These are phyloP conservation scores for Cherax destructor DNA, from an alignment of 1,140 invertebrate genomes.

Conservation along the genomic window DNA sequence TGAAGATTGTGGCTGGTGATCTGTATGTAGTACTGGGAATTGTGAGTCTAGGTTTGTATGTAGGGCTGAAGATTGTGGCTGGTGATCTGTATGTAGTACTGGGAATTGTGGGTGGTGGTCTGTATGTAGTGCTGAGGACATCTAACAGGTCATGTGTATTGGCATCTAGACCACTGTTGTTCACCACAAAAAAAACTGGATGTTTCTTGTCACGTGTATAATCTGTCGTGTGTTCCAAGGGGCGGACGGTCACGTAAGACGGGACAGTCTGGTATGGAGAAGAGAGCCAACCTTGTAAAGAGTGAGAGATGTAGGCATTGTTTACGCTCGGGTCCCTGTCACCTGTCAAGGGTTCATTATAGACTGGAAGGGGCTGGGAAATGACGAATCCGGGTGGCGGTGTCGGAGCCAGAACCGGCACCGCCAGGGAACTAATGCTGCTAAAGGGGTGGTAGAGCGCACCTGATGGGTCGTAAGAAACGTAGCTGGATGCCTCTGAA, in stretches of 20 bases:
- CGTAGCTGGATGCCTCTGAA: not conserved
- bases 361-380: not conserved
- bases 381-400: not conserved
- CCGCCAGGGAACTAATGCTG: too few species aligned
- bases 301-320: not conserved
- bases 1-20: too few species aligned
- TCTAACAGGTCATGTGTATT: not conserved
- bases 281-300: not conserved
- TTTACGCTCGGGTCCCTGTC: not conserved
- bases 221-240: too few species aligned
- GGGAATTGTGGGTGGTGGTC: not conserved
- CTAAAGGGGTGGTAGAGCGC: not conserved
- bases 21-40: too few species aligned
- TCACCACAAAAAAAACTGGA: too few species aligned
- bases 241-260: not conserved
- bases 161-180: too few species aligned
- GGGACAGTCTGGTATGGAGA: too few species aligned
- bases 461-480: not conserved
- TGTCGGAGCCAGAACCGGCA: too few species aligned
- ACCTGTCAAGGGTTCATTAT: not conserved
- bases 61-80: too few species aligned
- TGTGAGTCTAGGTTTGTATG: too few species aligned
- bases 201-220: too few species aligned
- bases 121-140: not conserved
- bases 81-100: too few species aligned